Conservation (phyloP, 2,797 vertebrate species). For the Scolopax rusticola region DNA sequence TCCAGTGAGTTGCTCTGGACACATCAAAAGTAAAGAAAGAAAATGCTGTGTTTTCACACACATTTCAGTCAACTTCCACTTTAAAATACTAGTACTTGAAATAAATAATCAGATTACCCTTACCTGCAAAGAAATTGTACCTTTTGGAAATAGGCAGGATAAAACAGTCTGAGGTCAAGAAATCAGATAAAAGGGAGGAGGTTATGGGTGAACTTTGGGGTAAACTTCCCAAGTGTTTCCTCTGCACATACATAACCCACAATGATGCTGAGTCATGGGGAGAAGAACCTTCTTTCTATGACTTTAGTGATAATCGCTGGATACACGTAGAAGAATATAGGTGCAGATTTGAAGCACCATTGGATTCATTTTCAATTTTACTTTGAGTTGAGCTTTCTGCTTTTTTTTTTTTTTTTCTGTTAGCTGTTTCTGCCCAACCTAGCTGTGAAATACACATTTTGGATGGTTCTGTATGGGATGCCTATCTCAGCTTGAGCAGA, state of each 20-base stretch:
- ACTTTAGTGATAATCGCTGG: background rate
- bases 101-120: background rate
- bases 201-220: background rate
- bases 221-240: background rate
- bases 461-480: background rate
- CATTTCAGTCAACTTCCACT: background rate
- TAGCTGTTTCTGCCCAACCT: background rate
- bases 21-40: background rate
- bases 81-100: background rate
- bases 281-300: background rate
- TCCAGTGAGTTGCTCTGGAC: background rate
- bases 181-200: background rate
- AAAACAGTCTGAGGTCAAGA: background rate
- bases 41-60: background rate
- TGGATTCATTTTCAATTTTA: background rate
- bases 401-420: background rate
- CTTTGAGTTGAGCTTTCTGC: background rate
- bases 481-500: constrained; percentile 24
- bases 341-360: background rate
- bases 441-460: background rate
- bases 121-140: background rate
- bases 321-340: background rate
- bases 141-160: background rate
- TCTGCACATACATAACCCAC: background rate
- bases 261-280: background rate